Evolutionary conservation across 2,797 vertebrate species (phyloP).

Genomic region (Macropodus opercularis): DNA sequence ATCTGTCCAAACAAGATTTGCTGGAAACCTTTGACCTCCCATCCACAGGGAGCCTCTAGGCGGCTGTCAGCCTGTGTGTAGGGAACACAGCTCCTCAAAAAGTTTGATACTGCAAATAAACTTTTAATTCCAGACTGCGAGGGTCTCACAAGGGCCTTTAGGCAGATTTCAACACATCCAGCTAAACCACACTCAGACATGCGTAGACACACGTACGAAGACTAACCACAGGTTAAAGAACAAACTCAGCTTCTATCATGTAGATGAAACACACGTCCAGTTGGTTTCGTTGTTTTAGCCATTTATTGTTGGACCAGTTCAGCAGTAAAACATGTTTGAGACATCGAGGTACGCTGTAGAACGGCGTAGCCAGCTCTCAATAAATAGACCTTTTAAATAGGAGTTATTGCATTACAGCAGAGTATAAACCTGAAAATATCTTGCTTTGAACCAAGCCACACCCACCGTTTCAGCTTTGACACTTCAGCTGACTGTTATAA

Average conservation of each 20-base stretch:
- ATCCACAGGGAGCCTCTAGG: too few relatives aligned
- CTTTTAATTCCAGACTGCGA: too few relatives aligned
- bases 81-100: too few relatives aligned
- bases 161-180: too few relatives aligned
- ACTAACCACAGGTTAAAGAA: neutral
- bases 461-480: constrained; percentile 4
- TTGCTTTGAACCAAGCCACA: constrained; percentile 35
- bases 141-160: too few relatives aligned
- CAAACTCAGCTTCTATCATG: too few relatives aligned
- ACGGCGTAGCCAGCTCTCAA: constrained; percentile 65
- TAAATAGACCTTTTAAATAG: constrained; percentile 86
- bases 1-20: neutral
- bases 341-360: constrained; percentile 69
- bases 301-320: constrained; percentile 85
- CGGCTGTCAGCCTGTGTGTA: too few relatives aligned
- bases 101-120: too few relatives aligned
- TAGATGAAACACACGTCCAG: constrained; percentile 32
- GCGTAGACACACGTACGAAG: neutral
- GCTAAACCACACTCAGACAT: constrained; percentile 19
- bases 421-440: constrained; percentile 73
- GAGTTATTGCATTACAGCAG: constrained; percentile 85
- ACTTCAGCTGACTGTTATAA: constrained; percentile 33
- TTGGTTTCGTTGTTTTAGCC: constrained; percentile 60
- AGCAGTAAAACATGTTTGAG: constrained; percentile 85
- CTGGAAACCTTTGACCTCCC: too few relatives aligned